A percentile compares a stretch with the other conserved stretches of the same genome.
phyloP scores from a whole-genome alignment of 2,113 vertebrate genomes.

The Pelobates fuscus region DNA sequence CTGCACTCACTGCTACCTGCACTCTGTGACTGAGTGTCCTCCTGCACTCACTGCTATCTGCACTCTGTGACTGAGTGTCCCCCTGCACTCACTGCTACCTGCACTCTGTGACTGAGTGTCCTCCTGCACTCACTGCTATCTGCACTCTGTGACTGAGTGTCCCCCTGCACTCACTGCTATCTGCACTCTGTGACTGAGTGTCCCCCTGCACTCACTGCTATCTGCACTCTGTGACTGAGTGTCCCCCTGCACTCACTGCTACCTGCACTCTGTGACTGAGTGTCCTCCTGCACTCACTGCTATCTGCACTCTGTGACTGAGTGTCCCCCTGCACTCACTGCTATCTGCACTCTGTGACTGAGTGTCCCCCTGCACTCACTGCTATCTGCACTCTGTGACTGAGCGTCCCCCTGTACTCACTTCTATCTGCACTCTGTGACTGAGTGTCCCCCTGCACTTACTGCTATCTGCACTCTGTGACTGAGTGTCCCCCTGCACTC shows the following conservation, averaged over 20 bases:
- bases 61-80: neutral
- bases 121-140: neutral
- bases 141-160: no score
- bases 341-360: no score
- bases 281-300: neutral
- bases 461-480: no score
- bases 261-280: neutral
- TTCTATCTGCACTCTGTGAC: neutral
- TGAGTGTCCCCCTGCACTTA: neutral
- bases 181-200: neutral
- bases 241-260: neutral
- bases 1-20: no score
- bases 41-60: no score
- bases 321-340: no score
- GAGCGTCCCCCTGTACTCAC: neutral
- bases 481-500: no score
- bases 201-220: neutral
- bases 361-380: no score
- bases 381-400: no score
- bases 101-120: neutral
- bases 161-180: neutral
- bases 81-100: no score
- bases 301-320: no score
- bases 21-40: neutral
- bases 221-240: neutral